A percentile compares a stretch with the other conserved stretches of the same genome.
Conservation (phyloP, 1,140 invertebrate genomes). For the Drosophila novamexicana region DNA sequence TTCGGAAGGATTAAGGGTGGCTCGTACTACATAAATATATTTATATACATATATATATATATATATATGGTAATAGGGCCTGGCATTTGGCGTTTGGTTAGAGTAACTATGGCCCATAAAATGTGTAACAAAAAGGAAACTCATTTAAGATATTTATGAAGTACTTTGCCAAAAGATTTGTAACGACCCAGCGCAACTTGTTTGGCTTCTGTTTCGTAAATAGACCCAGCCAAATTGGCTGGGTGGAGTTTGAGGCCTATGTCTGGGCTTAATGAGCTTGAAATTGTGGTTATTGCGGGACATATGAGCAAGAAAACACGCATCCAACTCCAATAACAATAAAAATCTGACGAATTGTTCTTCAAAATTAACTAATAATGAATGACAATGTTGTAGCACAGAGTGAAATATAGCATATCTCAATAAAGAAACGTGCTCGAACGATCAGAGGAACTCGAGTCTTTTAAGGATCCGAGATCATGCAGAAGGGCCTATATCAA, state of each 20-base stretch:
- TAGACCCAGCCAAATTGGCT: slow-evolving; percentile 23
- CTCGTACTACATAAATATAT: neutral
- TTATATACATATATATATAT: too few relatives aligned
- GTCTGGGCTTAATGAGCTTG: slow-evolving; percentile 44
- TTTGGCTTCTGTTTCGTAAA: slow-evolving; percentile 11
- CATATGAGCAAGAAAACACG: slow-evolving; percentile 17
- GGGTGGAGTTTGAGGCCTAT: slow-evolving; percentile 7
- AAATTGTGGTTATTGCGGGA: slow-evolving; percentile 36
- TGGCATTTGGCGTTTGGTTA: slow-evolving; percentile 26
- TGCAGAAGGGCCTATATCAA: too few relatives aligned
- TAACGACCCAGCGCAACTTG: slow-evolving; percentile 48
- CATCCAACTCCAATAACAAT: slow-evolving; percentile 1
- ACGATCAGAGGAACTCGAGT: too few relatives aligned
- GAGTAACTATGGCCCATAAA: slow-evolving; percentile 36
- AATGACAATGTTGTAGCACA: neutral
- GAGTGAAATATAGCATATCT: neutral
- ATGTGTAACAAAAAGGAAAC: slow-evolving; percentile 71
- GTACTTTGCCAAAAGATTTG: slow-evolving; percentile 63
- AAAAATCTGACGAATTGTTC: neutral
- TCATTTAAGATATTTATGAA: slow-evolving; percentile 80
- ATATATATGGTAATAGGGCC: slow-evolving; percentile 1
- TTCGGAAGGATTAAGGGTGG: neutral
- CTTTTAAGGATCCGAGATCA: too few relatives aligned
- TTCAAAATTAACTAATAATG: slow-evolving; percentile 1
- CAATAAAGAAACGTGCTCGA: neutral